Evolutionary conservation across 2,888 invertebrate genomes (phyloP), one percentile per base, ranked within the genome.

Genomic region (Acanthosepion pharaonis): DNA sequence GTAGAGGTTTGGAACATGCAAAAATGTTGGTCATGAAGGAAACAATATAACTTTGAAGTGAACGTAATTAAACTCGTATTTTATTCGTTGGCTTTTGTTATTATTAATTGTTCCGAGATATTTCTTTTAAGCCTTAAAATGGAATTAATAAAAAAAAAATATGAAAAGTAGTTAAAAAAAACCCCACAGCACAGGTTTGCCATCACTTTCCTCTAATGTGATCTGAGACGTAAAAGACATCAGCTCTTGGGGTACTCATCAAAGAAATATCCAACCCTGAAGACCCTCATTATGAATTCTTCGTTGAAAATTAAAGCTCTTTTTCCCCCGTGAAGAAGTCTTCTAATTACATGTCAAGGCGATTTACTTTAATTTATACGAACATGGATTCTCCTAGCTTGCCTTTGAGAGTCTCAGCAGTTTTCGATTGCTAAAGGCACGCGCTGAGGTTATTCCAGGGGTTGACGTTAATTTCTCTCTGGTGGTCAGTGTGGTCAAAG

Each of bases 321-420:
- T 15, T 78, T n/a, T 42, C 42, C 15, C n/a, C 11, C 15, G n/a
- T 8, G 78, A 78, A 33, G n/a, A 33, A n/a, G n/a, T 78, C 11
- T n/a, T 78, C 78, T 33, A 78, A 78, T 78, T n/a, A 78, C n/a
- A 78, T 18, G 78, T 15, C 78, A 20, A 59, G 23, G 78, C n/a
- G n/a, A 78, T 78, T 78, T 33, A n/a, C 78, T n/a, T 78, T 78
- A 78, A 78, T 78, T 78, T n/a, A 78, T 78, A 78, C 33, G 78
- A 78, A n/a, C 78, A 15, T 33, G n/a, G 11, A 78, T n/a, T n/a
- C n/a, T 15, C 33, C 78, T n/a, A 18, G 78, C 11, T n/a, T 78
- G 78, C 33, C n/a, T 78, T 78, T 78, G 78, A 78, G 11, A 78
- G 15, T 3, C 33, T 78, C 11, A n/a, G 18, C n/a, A n/a, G 33